A percentile compares a stretch with the other conserved stretches of the same genome.
Conservation (phyloP, 2,113 vertebrate genomes). For the Thalassarche chlororhynchos region DNA sequence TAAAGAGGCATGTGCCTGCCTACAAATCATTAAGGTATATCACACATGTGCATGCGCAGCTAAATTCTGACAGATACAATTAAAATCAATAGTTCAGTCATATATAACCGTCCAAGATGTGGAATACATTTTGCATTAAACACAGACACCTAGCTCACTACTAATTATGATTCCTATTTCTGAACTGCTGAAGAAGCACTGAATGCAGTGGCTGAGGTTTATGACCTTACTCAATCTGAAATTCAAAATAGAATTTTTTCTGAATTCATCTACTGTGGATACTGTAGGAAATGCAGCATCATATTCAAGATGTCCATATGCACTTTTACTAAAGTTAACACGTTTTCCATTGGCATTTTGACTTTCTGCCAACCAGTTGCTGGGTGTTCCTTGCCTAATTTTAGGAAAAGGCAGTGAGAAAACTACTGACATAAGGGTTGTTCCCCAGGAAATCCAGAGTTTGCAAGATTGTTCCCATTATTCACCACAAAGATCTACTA, state of each 20-base stretch:
- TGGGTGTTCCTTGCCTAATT: neutral
- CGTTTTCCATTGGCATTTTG: neutral
- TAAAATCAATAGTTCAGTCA: constrained; percentile 34
- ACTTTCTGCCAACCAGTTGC: neutral
- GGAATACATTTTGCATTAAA: neutral
- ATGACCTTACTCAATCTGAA: neutral
- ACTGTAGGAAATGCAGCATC: neutral
- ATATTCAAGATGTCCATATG: neutral
- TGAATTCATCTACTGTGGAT: neutral
- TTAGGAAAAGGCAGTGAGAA: neutral
- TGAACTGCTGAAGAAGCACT: neutral
- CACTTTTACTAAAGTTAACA: neutral
- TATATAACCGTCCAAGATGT: neutral
- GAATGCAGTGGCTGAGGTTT: neutral
- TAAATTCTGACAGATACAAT: constrained; percentile 42
- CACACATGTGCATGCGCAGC: neutral
- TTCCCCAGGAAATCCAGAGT: neutral
- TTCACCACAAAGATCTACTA: neutral
- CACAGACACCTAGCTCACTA: neutral
- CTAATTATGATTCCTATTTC: neutral
- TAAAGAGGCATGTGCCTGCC: constrained; percentile 9
- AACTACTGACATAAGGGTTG: neutral
- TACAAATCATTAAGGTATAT: constrained; percentile 16
- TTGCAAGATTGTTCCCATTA: neutral
- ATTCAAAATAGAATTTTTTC: neutral